Conservation (phyloP, 2,888 invertebrate genomes). For the Apotomis capreana region DNA sequence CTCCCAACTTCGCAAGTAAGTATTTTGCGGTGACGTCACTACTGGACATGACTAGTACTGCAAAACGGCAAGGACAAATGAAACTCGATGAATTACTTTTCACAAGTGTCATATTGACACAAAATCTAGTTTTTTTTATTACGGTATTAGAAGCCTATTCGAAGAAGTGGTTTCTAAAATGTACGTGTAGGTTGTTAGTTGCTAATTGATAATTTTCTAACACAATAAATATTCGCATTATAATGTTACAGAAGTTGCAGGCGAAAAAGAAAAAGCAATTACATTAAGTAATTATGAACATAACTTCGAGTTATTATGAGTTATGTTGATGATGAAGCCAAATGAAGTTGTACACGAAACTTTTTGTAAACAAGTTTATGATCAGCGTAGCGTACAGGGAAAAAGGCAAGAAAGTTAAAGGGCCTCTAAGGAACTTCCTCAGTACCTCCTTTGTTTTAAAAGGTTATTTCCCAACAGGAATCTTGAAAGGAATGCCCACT, state of each 20-base stretch:
- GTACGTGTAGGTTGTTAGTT: too few species aligned
- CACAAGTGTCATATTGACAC: too few species aligned
- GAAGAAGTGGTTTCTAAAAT: too few species aligned
- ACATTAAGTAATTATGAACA: neutral
- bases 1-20: too few species aligned
- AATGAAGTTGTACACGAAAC: neutral
- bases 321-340: neutral
- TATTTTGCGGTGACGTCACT: too few species aligned
- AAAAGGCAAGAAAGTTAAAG: slow-evolving; percentile 11
- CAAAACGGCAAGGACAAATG: too few species aligned
- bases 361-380: slow-evolving; percentile 5
- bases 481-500: slow-evolving; percentile 25
- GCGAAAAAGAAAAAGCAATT: neutral
- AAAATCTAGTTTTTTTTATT: too few species aligned
- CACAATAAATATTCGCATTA: too few species aligned
- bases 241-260: neutral
- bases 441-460: slow-evolving; percentile 22
- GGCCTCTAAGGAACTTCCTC: slow-evolving; percentile 7
- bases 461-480: slow-evolving; percentile 18
- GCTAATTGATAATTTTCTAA: too few species aligned
- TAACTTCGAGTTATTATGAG: slow-evolving; percentile 11
- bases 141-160: too few species aligned
- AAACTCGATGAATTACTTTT: too few species aligned
- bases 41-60: too few species aligned
- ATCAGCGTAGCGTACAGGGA: slow-evolving; percentile 7